A percentile compares a stretch with the other conserved stretches of the same genome.
Conservation (phyloP, 2,888 invertebrate species). For the Ctena decussata region DNA sequence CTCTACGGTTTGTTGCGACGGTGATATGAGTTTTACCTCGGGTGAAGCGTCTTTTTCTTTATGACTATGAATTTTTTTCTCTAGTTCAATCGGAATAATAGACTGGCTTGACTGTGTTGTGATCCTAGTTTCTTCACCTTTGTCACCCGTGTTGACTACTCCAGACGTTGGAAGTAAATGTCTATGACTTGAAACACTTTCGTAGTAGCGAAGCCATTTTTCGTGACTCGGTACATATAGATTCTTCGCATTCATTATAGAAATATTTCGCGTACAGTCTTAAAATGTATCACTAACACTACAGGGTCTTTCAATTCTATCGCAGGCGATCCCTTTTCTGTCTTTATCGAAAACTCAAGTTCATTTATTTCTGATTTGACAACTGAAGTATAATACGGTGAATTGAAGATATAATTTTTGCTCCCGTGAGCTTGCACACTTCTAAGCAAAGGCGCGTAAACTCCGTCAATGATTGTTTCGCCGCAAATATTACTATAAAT, state of each 20-base stretch:
- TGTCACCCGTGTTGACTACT: neutral
- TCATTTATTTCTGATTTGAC: neutral
- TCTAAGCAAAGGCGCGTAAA: neutral
- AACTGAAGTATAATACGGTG: neutral
- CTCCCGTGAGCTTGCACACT: neutral
- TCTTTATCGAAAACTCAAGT: neutral
- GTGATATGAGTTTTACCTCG: constrained; percentile 14
- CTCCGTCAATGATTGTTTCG: neutral
- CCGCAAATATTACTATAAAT: neutral
- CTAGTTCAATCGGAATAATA: neutral
- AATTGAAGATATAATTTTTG: neutral
- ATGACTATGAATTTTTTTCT: neutral
- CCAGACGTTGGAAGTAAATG: neutral
- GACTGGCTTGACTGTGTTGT: neutral
- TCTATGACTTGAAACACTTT: neutral
- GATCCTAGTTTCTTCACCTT: neutral
- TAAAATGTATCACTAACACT: neutral
- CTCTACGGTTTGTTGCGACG: constrained; percentile 26
- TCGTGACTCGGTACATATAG: neutral
- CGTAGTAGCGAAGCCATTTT: neutral
- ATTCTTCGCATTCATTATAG: neutral
- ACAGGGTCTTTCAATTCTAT: neutral
- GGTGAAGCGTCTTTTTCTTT: neutral
- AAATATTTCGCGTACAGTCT: neutral
- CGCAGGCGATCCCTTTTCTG: neutral